Base-by-base conservation (phyloP, 2,888 invertebrate species). In the Pinctada fucata region DNA sequence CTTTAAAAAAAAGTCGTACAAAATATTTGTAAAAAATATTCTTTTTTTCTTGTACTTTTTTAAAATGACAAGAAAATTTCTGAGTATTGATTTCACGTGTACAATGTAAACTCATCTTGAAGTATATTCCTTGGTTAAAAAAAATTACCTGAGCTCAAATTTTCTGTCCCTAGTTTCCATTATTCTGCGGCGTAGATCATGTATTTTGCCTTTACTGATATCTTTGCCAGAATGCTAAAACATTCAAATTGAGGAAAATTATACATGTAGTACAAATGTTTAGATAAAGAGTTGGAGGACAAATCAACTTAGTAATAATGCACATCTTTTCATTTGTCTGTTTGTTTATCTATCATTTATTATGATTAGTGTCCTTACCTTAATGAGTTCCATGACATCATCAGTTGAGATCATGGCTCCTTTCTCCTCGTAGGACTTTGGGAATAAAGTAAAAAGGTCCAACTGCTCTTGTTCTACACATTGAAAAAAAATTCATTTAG, bases 381-480 rank as follows among this genome's bases (percentile, higher is more conserved):
- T 77, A 48, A 80, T 68, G 48, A 75, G 68, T 51, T 67, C 70
- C 16, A 80, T 72, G 3, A 80, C 72, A n/a, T 78, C 77, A 52
- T 80, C 77, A 1, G 77, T 72, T 3, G 72, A 75, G 3, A 75
- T 72, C 5, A 75, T 63, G 10, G 73, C 78, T 48, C 76, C 80
- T 16, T 75, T 77, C n/a, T 80, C 80, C n/a, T 75, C 67, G 47
- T 80, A 77, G 16, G 69, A 72, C 49, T 64, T 75, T 2, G 80
- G 80, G 45, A 78, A 80, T 8, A 80, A 49, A 31, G 71, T 68
- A 5, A 66, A 65, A 0, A 79, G 65, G 16, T 75, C 75, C 13
- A 79, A 13, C 5, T 71, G 72, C n/a, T 72, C 66, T 45, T 79
- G 58, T 10, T 58, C 58, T 58, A 58, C 8, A 58, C 31, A 31